Percentiles rank a stretch among this genome's conserved stretches.
Evolutionary conservation across 2,113 vertebrate species (phyloP).

Genomic region (Mirza zaza): DNA sequence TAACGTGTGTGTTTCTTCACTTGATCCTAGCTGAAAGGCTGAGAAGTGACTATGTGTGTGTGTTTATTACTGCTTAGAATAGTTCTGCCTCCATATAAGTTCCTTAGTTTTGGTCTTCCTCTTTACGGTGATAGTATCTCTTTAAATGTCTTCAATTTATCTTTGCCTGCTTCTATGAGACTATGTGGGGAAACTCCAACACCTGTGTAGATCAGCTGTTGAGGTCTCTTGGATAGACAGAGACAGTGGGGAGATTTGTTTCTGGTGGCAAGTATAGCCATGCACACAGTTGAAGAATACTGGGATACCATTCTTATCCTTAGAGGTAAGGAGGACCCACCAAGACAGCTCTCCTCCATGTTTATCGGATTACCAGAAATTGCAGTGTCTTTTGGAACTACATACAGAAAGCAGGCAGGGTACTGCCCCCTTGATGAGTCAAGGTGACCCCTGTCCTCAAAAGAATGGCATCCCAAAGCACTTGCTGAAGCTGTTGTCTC

Average conservation of each 20-base stretch:
- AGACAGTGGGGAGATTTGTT: background rate
- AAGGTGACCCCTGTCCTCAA: background rate
- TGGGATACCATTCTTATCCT: background rate
- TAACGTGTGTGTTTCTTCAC: background rate
- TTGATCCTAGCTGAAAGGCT: background rate
- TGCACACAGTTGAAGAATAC: background rate
- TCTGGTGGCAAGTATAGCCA: background rate
- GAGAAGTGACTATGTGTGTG: background rate
- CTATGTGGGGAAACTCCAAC: background rate
- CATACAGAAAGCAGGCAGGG: background rate
- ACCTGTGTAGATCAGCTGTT: background rate
- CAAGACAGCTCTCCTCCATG: background rate
- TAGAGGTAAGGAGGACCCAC: background rate
- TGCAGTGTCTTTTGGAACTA: background rate
- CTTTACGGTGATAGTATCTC: background rate
- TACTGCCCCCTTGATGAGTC: background rate
- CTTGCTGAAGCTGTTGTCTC: background rate
- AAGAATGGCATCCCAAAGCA: background rate
- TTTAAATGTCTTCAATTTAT: background rate
- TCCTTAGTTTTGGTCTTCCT: background rate
- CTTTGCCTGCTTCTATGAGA: background rate
- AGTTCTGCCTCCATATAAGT: background rate
- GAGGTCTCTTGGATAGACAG: background rate
- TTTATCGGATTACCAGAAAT: background rate
- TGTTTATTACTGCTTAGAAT: background rate